Evolutionary conservation across 2,888 invertebrate species (phyloP).

Genomic region (Brenthis ino): DNA sequence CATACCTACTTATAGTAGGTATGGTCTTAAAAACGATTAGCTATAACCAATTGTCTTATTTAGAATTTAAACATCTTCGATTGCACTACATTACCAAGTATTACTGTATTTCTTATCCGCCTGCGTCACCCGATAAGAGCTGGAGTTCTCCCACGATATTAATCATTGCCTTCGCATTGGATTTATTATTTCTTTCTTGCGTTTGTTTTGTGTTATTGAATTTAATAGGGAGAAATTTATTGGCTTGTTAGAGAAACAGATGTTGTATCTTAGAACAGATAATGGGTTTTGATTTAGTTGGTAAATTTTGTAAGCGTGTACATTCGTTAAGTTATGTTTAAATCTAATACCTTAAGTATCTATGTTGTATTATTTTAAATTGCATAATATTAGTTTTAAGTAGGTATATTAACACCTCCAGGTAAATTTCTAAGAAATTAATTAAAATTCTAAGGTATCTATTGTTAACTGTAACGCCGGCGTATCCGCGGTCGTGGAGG

Average conservation of each 20-base stretch:
- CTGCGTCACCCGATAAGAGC: conserved; percentile 55
- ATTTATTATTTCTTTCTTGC: conserved; percentile 56
- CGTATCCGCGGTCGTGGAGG: too few relatives aligned
- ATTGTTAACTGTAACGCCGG: too few relatives aligned
- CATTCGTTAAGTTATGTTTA: too few relatives aligned
- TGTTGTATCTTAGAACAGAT: background rate
- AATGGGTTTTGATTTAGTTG: background rate
- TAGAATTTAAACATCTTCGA: conserved; percentile 40
- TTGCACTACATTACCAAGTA: conserved; percentile 55
- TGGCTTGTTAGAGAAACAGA: conserved; percentile 6
- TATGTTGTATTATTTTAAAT: too few relatives aligned
- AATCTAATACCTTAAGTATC: too few relatives aligned
- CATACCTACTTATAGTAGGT: too few relatives aligned
- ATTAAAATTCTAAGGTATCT: too few relatives aligned
- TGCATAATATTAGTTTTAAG: too few relatives aligned
- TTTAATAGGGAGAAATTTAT: conserved; percentile 46
- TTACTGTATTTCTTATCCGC: conserved; percentile 51
- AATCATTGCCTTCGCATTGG: conserved; percentile 61
- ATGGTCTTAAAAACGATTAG: too few relatives aligned
- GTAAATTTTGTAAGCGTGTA: background rate
- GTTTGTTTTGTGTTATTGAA: conserved; percentile 53
- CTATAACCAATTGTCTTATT: conserved; percentile 38
- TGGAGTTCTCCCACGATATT: conserved; percentile 56
- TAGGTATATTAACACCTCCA: too few relatives aligned
- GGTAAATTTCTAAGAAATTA: too few relatives aligned